Evolutionary conservation across 2,797 vertebrate genomes (phyloP).

Genomic region (Acanthis flammea): DNA sequence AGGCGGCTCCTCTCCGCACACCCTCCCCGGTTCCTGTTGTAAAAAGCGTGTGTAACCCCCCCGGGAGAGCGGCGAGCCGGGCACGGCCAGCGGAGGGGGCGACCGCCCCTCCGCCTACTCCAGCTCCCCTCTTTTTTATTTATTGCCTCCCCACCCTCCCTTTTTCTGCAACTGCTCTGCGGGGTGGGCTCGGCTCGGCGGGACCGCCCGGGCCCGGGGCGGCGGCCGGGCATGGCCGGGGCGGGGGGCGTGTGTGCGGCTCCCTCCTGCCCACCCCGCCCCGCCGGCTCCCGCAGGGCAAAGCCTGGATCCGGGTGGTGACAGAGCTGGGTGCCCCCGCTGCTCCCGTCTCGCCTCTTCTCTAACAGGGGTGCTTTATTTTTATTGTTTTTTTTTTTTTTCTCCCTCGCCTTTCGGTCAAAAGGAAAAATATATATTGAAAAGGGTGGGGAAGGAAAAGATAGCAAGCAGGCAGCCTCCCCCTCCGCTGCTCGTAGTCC

Average conservation of each 20-base stretch:
- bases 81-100: neutral
- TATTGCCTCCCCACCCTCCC: neutral
- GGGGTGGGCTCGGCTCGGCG: neutral
- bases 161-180: neutral
- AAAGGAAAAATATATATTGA: neutral
- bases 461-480: neutral
- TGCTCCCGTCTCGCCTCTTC: neutral
- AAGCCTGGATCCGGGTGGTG: neutral
- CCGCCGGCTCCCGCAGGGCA: neutral
- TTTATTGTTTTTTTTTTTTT: neutral
- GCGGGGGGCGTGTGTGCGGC: neutral
- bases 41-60: neutral
- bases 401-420: neutral
- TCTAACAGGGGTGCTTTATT: neutral
- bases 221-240: neutral
- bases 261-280: neutral
- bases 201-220: neutral
- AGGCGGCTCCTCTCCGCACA: neutral
- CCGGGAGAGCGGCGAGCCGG: neutral
- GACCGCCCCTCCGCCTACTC: neutral
- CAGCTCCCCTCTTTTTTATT: neutral
- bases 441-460: neutral
- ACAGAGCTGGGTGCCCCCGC: neutral
- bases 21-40: neutral
- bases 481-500: constrained; percentile 31